Evolutionary conservation across 2,113 vertebrate species (phyloP).

Genomic region (Colistium nudipinnis): DNA sequence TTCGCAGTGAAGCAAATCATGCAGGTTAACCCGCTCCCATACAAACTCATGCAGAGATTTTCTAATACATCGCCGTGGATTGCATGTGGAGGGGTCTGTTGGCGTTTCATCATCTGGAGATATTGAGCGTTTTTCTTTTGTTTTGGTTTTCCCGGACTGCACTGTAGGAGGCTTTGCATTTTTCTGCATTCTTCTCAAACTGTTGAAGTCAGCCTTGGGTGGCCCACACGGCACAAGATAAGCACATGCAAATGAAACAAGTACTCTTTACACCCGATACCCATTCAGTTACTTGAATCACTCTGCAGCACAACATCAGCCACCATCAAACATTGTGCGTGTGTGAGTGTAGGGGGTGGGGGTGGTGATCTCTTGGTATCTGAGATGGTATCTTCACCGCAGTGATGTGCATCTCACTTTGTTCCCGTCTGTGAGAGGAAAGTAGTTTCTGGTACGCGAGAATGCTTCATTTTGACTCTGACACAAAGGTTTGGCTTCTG

Average conservation of each 20-base stretch:
- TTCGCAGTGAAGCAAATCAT: neutral
- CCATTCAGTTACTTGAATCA: slow-evolving; percentile 30
- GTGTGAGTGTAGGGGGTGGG: no score
- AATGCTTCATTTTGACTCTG: slow-evolving; percentile 35
- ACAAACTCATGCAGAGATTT: neutral
- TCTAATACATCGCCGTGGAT: neutral
- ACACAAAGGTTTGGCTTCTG: slow-evolving; percentile 20
- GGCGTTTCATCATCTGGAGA: neutral
- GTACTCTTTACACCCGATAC: neutral
- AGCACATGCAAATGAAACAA: slow-evolving; percentile 23
- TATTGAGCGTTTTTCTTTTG: no score
- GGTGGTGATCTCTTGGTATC: no score
- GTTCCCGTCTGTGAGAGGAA: slow-evolving; percentile 25
- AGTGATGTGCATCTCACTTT: slow-evolving; percentile 18
- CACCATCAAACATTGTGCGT: neutral
- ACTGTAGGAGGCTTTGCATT: slow-evolving; percentile 11
- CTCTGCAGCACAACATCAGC: slow-evolving; percentile 1
- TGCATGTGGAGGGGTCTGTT: neutral
- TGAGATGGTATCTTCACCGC: neutral
- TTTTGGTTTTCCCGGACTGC: neutral
- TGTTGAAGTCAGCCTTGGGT: neutral
- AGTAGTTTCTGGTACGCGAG: slow-evolving; percentile 4
- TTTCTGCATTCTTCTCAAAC: neutral
- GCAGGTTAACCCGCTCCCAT: neutral
- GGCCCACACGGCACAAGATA: neutral